Percentiles rank a stretch among this genome's conserved stretches.
These are phyloP conservation scores for Nannoperca obscura DNA, from an alignment of 2,797 vertebrate species.

Conservation along the genomic window DNA sequence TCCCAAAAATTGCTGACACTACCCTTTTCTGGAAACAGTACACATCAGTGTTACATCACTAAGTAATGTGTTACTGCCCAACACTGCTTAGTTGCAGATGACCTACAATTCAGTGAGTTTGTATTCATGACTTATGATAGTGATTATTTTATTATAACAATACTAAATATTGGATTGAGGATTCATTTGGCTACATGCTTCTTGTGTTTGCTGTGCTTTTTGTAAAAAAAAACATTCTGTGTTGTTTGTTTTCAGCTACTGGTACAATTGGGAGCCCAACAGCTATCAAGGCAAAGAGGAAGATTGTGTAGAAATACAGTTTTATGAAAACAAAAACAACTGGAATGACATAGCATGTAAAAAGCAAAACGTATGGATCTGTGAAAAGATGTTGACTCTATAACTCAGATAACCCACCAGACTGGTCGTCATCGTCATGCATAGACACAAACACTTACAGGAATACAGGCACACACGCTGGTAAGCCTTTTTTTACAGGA, in stretches of 20 bases:
- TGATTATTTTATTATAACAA: no score
- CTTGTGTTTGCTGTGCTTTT: not conserved
- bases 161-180: no score
- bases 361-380: not conserved
- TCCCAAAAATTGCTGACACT: no score
- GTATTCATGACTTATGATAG: no score
- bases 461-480: not conserved
- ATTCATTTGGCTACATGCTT: no score
- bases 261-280: constrained; percentile 16
- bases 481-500: no score
- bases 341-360: constrained; percentile 24
- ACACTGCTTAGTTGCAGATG: no score
- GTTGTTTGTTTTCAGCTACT: constrained; percentile 45
- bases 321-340: rapidly evolving
- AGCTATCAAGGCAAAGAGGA: rapidly evolving
- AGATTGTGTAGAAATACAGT: not conserved
- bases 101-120: no score
- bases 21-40: no score
- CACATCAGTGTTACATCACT: no score
- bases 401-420: not conserved
- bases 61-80: no score
- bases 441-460: not conserved
- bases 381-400: constrained; percentile 21
- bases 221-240: not conserved
- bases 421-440: not conserved